A percentile compares a stretch with the other conserved stretches of the same genome.
These are phyloP conservation scores for Frankliniella fusca DNA, from an alignment of 2,888 invertebrate species.

Conservation along the genomic window DNA sequence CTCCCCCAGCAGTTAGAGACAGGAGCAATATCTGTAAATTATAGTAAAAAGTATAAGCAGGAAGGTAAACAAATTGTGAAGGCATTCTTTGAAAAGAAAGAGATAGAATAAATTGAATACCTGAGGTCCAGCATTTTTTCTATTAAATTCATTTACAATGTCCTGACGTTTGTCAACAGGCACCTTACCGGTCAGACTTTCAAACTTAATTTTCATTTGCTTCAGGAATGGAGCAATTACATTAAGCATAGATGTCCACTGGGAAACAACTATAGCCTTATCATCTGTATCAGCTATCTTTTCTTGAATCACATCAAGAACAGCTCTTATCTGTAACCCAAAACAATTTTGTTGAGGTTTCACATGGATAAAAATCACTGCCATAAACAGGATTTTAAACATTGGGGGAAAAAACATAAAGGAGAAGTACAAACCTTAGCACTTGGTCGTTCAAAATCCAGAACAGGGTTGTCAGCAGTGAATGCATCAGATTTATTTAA, in stretches of 20 bases:
- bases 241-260: conserved; percentile 81
- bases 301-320: conserved; percentile 56
- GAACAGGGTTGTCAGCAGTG: conserved; percentile 61
- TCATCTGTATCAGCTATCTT: conserved; percentile 54
- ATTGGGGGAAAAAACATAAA: background rate
- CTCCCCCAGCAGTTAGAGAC: conserved; percentile 89
- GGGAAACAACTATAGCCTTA: conserved; percentile 83
- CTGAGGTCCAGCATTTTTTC: conserved; percentile 54
- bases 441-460: conserved; percentile 56
- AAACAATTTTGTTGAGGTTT: conserved; percentile 11
- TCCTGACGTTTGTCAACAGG: conserved; percentile 66
- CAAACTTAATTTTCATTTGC: conserved; percentile 52
- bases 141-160: conserved; percentile 69
- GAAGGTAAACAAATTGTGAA: background rate
- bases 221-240: conserved; percentile 65
- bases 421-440: conserved; percentile 54
- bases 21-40: conserved; percentile 64
- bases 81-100: background rate
- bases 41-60: conserved; percentile 39
- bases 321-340: conserved; percentile 51
- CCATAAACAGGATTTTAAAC: conserved; percentile 27
- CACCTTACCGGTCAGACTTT: conserved; percentile 71
- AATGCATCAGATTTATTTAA: conserved; percentile 33
- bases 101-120: conserved; percentile 44
- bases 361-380: background rate